Evolutionary conservation across 1,140 invertebrate species (phyloP), one percentile per base, ranked within the genome.

Genomic region (Monomorium pharaonis): DNA sequence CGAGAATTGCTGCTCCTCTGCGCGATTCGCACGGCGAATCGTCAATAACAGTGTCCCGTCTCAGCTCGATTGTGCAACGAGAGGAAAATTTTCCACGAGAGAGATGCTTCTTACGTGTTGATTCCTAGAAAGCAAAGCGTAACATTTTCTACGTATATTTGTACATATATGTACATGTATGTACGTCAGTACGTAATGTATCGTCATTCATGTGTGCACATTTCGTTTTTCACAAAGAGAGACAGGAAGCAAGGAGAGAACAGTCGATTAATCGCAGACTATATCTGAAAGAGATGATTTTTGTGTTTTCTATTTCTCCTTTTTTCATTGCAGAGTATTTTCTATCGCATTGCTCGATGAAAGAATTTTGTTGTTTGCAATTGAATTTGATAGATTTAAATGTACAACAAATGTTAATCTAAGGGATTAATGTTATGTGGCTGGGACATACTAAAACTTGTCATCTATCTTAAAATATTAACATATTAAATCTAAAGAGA

Each of bases 61-160:
- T 54, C 33, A 27, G 12, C 18, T 80, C 76, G 30, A 51, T 69
- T 67, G 76, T 80, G 21, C 30, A 80, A 80, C 16, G 16, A 69
- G 44, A 62, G 21, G 16, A 80, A 69, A 80, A 69, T 78, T 78
- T 78, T 78, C 44, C 42, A 77, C 75, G 42, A 63, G 51, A 75
- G 33, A 58, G 51, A 75, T 56, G 51, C 33, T 75, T 56, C 30
- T 54, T 56, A 21, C 75, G 37, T 47, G 37, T 77, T 77, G 74
- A n/a, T 37, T 37, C 3, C 70, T 56, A 58, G 21, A 47, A 77
- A 77, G 24, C 24, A 6, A 3, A 37, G 16, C 5, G 21, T 33
- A 21, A 63, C 24, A 65, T 65, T 77, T 37, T 77, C 58, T 42
- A n/a, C 33, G 18, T 42, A 60, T 27, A 60, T 16, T 27, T 12